These are phyloP conservation scores for Xiphydria camelus DNA, from an alignment of 2,888 invertebrate species.

Conservation along the genomic window DNA sequence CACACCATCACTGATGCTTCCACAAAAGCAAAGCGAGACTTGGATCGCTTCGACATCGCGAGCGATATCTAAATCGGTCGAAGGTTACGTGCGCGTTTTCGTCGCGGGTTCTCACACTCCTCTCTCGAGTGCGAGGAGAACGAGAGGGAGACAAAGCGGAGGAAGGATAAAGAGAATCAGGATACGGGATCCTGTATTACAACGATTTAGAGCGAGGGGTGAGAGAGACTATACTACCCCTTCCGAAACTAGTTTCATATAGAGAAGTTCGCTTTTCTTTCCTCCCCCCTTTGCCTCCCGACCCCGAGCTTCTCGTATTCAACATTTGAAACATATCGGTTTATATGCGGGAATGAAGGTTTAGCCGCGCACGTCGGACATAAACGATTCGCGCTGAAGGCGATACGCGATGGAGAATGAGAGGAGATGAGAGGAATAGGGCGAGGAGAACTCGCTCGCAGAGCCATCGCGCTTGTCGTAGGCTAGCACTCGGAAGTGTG, in stretches of 20 bases:
- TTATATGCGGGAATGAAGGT: constrained; percentile 50
- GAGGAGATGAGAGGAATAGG: too few relatives aligned
- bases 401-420: constrained; percentile 1
- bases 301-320: constrained; percentile 20
- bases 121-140: too few relatives aligned
- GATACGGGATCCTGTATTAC: background rate
- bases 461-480: too few relatives aligned
- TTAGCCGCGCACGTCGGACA: constrained; percentile 13
- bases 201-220: background rate
- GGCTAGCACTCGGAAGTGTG: too few relatives aligned
- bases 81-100: too few relatives aligned
- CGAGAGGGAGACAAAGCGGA: background rate
- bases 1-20: too few relatives aligned
- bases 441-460: too few relatives aligned
- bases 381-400: background rate
- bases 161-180: background rate
- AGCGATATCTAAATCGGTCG: too few relatives aligned
- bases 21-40: too few relatives aligned
- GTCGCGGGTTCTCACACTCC: too few relatives aligned
- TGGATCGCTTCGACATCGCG: too few relatives aligned
- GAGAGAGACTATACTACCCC: too few relatives aligned
- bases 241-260: background rate
- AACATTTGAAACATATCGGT: constrained; percentile 50
- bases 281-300: constrained; percentile 17
- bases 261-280: constrained; percentile 14